Base-by-base conservation (phyloP, 2,888 invertebrate genomes). In the Drosophila acutilabella region DNA sequence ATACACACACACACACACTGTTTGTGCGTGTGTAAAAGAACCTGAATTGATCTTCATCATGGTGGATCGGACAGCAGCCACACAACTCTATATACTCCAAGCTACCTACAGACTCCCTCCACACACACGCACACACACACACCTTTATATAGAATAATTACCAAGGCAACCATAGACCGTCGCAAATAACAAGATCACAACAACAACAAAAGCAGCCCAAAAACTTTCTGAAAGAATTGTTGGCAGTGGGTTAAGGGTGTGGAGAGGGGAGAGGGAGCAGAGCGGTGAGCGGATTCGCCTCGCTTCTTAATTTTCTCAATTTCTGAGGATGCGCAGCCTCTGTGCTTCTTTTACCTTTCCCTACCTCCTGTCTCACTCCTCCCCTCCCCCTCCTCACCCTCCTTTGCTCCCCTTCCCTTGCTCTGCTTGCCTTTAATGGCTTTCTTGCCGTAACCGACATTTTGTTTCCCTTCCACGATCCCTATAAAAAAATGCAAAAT, bases 371-470 rank as follows among this genome's bases (percentile, higher is more conserved):
- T 4, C 2, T 30, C 7, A 0, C 14, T 11, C 11, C 4, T 14
- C 6, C 30, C 18, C 16, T 18, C 1, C n/a, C n/a, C 47, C 20
- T 2, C 2, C 48, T 18, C n/a, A 1, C 18, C n/a, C 14, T 20
- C 7, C 7, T 5, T 30, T 11, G 1, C 33, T 16, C 10, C 36
- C 26, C 41, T 11, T 38, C 2, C 44, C 36, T 51, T 64, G 70
- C 80, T 69, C 56, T 66, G 67, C 16, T 53, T 65, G 64, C 77
- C 81, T 80, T 89, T 89, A 89, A 90, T 90, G 90, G 90, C 78
- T 87, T 81, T 86, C 26, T 53, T 77, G 88, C 87, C 90, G 90
- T 90, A 91, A 90, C 91, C 90, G 90, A 89, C 90, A 91, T 91
- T 91, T 91, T 91, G 91, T 91, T 89, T 81, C 70, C 65, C 71